A percentile compares a stretch with the other conserved stretches of the same genome.
Evolutionary conservation across 2,113 vertebrate species (phyloP).

Genomic region (Megaceryle maxima): DNA sequence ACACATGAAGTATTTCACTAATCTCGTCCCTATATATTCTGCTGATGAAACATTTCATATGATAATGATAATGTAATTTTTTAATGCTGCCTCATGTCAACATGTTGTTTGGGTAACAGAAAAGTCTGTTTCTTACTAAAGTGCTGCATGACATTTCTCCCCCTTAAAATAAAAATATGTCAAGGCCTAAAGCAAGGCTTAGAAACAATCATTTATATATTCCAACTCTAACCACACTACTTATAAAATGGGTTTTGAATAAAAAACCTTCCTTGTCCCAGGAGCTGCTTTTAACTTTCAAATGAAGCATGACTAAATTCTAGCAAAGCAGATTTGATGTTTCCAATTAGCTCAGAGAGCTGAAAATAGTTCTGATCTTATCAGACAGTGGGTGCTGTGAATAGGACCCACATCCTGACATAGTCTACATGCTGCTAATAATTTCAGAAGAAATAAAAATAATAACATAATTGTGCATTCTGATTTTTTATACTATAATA

Average conservation of each 20-base stretch:
- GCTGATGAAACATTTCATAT: neutral
- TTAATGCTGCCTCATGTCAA: neutral
- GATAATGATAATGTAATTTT: neutral
- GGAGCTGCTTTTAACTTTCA: conserved; percentile 58
- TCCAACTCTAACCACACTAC: conserved; percentile 1
- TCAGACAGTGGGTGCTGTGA: neutral
- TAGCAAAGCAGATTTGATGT: conserved; percentile 71
- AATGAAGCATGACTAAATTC: conserved; percentile 62
- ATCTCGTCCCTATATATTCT: neutral
- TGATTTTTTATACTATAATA: neutral
- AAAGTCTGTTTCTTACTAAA: neutral
- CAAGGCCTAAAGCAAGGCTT: neutral
- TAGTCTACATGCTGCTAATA: neutral
- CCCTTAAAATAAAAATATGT: neutral
- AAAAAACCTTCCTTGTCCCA: conserved; percentile 4
- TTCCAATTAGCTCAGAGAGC: conserved; percentile 75
- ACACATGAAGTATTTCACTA: neutral
- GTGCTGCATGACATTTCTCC: neutral
- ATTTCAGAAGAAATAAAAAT: conserved; percentile 11
- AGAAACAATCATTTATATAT: conserved; percentile 22
- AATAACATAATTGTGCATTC: neutral
- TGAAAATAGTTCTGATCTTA: conserved; percentile 40
- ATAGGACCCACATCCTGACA: neutral
- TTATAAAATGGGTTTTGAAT: conserved; percentile 32
- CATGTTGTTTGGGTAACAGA: neutral